A percentile compares a stretch with the other conserved stretches of the same genome.
These are phyloP conservation scores for Schlechtendalia chinensis DNA, from an alignment of 1,140 invertebrate genomes.

Conservation along the genomic window DNA sequence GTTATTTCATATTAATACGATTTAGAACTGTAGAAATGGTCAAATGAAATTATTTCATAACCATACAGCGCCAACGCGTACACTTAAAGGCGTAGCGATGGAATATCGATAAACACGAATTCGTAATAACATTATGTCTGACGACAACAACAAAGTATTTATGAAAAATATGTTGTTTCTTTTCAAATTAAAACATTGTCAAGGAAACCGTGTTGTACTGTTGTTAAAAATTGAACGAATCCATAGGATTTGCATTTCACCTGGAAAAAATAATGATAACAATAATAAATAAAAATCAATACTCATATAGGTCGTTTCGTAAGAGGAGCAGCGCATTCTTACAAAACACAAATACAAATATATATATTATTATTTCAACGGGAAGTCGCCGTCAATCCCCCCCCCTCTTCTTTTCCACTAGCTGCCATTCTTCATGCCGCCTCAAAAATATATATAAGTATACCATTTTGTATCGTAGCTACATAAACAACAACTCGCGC, in stretches of 20 bases:
- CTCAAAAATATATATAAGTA: neutral
- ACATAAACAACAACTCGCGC: constrained; percentile 6
- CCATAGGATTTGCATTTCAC: neutral
- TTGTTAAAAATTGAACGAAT: neutral
- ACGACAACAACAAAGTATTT: no score
- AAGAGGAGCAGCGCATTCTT: neutral
- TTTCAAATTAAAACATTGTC: constrained; percentile 24
- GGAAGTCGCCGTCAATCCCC: neutral
- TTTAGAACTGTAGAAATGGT: no score
- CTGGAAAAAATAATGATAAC: neutral
- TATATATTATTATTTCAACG: neutral
- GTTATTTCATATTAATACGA: no score
- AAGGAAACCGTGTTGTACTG: neutral
- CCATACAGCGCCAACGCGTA: no score
- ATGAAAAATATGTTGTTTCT: neutral
- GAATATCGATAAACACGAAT: no score
- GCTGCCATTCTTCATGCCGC: neutral
- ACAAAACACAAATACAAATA: neutral
- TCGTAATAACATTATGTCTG: no score
- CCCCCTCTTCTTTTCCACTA: neutral
- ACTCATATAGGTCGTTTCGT: neutral
- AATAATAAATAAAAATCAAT: constrained; percentile 27
- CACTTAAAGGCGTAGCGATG: no score
- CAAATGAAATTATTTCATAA: no score
- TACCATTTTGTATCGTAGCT: neutral